A percentile compares a stretch with the other conserved stretches of the same genome.
Conservation (phyloP, 2,113 vertebrate genomes). For the Phaethon lepturus region DNA sequence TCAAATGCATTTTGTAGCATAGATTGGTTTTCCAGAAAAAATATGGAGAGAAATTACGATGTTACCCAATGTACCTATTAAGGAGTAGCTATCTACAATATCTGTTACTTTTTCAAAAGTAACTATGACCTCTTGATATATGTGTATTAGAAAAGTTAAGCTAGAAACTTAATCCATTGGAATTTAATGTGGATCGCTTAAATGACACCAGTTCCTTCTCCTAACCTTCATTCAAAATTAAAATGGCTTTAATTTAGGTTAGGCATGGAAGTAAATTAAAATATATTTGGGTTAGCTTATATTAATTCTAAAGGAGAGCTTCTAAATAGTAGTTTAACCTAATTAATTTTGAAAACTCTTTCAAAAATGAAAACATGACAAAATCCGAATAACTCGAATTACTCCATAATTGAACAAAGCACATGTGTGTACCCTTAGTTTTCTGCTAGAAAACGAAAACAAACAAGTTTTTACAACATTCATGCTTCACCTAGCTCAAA, state of each 20-base stretch:
- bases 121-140: background rate
- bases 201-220: background rate
- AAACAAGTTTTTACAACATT: background rate
- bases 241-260: background rate
- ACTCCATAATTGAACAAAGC: background rate
- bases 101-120: background rate
- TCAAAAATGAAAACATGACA: background rate
- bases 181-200: background rate
- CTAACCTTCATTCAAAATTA: background rate
- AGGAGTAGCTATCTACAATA: background rate
- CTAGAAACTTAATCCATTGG: background rate
- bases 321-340: background rate
- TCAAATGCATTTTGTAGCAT: background rate
- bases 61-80: background rate
- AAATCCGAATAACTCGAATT: background rate
- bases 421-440: accelerated
- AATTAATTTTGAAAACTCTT: background rate
- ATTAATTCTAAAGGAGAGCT: background rate
- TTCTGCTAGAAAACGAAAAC: background rate
- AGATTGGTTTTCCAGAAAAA: background rate
- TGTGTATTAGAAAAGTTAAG: background rate
- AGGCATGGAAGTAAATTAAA: background rate
- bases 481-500: background rate
- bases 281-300: background rate
- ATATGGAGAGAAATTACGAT: background rate